These are phyloP conservation scores for Phymorhynchus buccinoides DNA, from an alignment of 1,140 invertebrate species.

Conservation along the genomic window DNA sequence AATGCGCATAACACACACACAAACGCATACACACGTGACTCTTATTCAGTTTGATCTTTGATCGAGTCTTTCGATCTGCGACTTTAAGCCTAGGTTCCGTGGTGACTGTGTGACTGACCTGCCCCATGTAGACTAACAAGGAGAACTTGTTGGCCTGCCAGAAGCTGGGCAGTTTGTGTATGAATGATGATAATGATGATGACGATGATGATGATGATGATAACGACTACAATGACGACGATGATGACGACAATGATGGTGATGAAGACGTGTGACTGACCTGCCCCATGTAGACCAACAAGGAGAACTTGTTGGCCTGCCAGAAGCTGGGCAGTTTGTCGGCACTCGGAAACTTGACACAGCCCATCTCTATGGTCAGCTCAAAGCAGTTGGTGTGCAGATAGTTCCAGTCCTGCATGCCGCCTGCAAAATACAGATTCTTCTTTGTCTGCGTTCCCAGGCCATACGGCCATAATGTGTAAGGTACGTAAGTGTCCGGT, in stretches of 20 bases:
- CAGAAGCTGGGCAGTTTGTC: constrained; percentile 91
- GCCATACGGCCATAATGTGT: too few relatives aligned
- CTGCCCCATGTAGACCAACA: constrained; percentile 90
- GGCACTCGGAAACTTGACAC: constrained; percentile 94
- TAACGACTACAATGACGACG: background rate
- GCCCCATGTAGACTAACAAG: constrained; percentile 88
- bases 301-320: constrained; percentile 91
- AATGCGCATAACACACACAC: too few relatives aligned
- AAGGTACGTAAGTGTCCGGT: too few relatives aligned
- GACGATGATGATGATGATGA: background rate
- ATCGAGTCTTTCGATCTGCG: too few relatives aligned
- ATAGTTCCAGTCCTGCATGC: constrained; percentile 99
- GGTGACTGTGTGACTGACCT: constrained; percentile 80
- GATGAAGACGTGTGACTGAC: constrained; percentile 72
- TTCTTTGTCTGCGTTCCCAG: too few relatives aligned
- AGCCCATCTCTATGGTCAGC: constrained; percentile 96
- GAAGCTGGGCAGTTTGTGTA: constrained; percentile 79
- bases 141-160: constrained; percentile 96
- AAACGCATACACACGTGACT: too few relatives aligned
- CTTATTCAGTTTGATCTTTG: too few relatives aligned
- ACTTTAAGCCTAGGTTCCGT: too few relatives aligned
- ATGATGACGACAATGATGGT: background rate
- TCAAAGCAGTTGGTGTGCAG: constrained; percentile 98
- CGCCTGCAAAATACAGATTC: constrained; percentile 75
- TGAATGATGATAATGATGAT: background rate